Percentiles rank a stretch among this genome's conserved stretches.
Evolutionary conservation across 2,888 invertebrate species (phyloP).

Genomic region (Zelleria hepariella): DNA sequence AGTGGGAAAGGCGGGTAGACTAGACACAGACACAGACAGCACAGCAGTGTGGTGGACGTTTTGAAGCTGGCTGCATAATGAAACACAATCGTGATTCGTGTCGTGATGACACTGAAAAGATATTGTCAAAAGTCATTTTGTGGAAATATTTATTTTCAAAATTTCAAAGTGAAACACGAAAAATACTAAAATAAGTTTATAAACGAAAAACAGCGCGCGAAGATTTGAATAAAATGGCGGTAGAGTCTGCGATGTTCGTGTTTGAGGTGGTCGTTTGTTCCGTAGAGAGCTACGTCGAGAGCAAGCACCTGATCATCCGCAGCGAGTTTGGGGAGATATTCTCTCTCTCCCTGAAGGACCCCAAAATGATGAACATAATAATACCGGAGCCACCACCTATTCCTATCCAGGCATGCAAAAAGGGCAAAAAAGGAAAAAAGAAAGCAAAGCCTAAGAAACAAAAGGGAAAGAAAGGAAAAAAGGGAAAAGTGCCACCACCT

Average conservation of each 20-base stretch:
- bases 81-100: too few relatives aligned
- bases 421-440: slow-evolving; percentile 34
- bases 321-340: slow-evolving; percentile 60
- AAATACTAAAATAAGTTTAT: not conserved
- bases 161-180: not conserved
- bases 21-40: too few relatives aligned
- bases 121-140: too few relatives aligned
- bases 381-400: slow-evolving; percentile 58
- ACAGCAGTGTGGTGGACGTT: too few relatives aligned
- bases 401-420: slow-evolving; percentile 53
- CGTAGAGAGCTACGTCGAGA: slow-evolving; percentile 43
- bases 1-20: too few relatives aligned
- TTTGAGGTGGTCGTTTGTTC: slow-evolving; percentile 59
- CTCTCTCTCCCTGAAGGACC: slow-evolving; percentile 57
- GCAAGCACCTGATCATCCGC: slow-evolving; percentile 41
- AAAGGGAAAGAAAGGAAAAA: slow-evolving; percentile 41
- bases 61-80: too few relatives aligned
- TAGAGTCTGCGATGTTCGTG: slow-evolving; percentile 51
- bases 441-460: slow-evolving; percentile 30
- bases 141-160: not conserved
- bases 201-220: not conserved
- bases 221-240: slow-evolving; percentile 36
- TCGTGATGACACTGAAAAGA: too few relatives aligned
- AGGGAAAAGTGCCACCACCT: slow-evolving; percentile 26
- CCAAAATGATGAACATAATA: slow-evolving; percentile 56